Conservation (phyloP, 1,140 invertebrate species). For the Plutomurus gul region DNA sequence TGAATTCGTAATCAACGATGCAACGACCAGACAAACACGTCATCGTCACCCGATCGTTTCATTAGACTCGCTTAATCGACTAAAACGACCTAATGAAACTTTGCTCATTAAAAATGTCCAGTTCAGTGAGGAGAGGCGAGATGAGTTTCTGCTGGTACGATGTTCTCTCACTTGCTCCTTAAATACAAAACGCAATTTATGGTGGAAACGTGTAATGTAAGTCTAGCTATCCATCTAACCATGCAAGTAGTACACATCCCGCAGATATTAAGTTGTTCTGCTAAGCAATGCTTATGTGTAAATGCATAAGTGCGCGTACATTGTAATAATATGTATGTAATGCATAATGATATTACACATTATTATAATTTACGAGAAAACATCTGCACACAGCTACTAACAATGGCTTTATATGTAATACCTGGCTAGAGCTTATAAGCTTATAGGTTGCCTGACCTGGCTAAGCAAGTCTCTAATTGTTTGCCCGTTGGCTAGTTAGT, state of each 20-base stretch:
- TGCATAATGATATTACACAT: neutral
- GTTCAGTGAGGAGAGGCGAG: neutral
- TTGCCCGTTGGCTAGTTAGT: slow-evolving; percentile 20
- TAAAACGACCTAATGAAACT: neutral
- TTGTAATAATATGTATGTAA: neutral
- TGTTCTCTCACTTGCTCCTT: no score
- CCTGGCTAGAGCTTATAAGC: neutral
- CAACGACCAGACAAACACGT: neutral
- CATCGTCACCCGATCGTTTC: neutral
- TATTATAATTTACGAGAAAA: neutral
- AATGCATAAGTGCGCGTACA: no score
- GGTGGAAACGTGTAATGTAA: no score
- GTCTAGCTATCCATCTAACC: no score
- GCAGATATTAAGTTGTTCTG: no score
- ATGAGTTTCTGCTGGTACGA: neutral
- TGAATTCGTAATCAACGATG: neutral
- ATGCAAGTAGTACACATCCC: no score
- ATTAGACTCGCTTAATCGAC: neutral
- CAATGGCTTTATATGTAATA: neutral
- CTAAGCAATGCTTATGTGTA: no score
- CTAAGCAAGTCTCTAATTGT: slow-evolving; percentile 14
- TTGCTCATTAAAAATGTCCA: neutral
- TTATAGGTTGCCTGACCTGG: neutral
- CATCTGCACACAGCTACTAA: neutral
- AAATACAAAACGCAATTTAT: no score